Evolutionary conservation across 2,797 vertebrate genomes (phyloP), one percentile per base, ranked within the genome.

Genomic region (Chromobotia macracanthus): DNA sequence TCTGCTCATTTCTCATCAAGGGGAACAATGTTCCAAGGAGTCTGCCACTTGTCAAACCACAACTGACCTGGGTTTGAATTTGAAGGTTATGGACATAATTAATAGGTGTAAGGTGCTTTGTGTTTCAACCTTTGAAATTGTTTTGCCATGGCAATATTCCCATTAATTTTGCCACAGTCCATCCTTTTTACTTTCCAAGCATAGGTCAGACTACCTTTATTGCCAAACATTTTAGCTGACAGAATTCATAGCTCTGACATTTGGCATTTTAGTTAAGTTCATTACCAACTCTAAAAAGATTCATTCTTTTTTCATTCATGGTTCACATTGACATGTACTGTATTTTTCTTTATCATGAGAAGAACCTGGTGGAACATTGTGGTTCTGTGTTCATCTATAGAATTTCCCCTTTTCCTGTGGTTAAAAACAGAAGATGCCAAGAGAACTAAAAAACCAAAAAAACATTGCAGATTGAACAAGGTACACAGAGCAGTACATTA

Each of bases 241-340:
- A 61, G 41, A 56, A 51, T 61, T 78, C 55, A 51, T 78, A 70
- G 44, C 19, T 61, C 44, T 70, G 41, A 61, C 75, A 51, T 77
- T 69, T 60, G 16, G 21, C 23, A 60, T 58, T 90, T 90, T 83
- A 89, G 87, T 89, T 87, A 86, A 75, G 65, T 55, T 84, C 87
- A 88, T 86, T 64, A 88, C 88, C 89, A 86, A 87, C 86, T 89
- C 55, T 41, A 50, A 35, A 68, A 50, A 19, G 18, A 51, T 61
- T 5, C 23, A 61, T 38, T 12, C 7, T n/a, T 15, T 75, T 31
- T 16, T 60, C 23, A 25, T 44, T 66, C 41, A 77, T 50, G 75
- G 53, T 18, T 77, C n/a, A 69, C 16, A 51, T 25, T 35, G 41
- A 67, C 38, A 56, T 25, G 16, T 50, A 63, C 8, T 35, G 16